Evolutionary conservation across 2,113 vertebrate species (phyloP), one percentile per base, ranked within the genome.

Genomic region (Cepphus grylle): DNA sequence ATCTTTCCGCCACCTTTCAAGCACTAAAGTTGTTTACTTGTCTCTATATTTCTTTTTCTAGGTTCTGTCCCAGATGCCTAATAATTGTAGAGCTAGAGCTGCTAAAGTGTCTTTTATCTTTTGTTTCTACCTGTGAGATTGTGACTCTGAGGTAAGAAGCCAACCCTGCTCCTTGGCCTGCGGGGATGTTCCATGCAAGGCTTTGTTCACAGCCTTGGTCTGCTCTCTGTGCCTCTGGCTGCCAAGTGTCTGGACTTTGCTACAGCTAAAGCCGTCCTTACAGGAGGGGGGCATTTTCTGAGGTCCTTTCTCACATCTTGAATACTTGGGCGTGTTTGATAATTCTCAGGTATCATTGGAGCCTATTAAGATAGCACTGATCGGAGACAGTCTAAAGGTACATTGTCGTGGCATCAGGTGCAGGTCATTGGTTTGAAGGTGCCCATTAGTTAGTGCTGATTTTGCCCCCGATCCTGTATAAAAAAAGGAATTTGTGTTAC

Each of bases 331-430:
- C 81, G 32, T 73, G 38, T 87, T 74, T 71, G 59, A 18, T 90
- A 82, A 61, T 81, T 89, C 61, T 59, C 8, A 12, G 70, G 25
- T 89, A n/a, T 45, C 8, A 11, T 14, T 74, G 49, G 21, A 71
- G 61, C 20, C 9, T 66, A 3, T 53, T 62, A 34, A 67, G 58
- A 25, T 43, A 53, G 34, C 11, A 2, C 19, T 36, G 47, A 27
- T 67, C 19, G 43, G n/a, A 55, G 23, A 2, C 6, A 5, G 36
- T 58, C 47, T 42, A 16, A 42, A 86, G 52, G 59, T 62, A 11
- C 23, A 6, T n/a, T 61, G 27, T 56, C 0, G 2, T 23, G 55
- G 58, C 45, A 21, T 62, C 77, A 70, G 27, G 19, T 0, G 0
- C 29, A 14, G 56, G 29, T 32, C 20, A 4, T 16, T 69, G 38